phyloP scores from a whole-genome alignment of 1,140 invertebrate genomes.

The Drosophila gunungcola region DNA sequence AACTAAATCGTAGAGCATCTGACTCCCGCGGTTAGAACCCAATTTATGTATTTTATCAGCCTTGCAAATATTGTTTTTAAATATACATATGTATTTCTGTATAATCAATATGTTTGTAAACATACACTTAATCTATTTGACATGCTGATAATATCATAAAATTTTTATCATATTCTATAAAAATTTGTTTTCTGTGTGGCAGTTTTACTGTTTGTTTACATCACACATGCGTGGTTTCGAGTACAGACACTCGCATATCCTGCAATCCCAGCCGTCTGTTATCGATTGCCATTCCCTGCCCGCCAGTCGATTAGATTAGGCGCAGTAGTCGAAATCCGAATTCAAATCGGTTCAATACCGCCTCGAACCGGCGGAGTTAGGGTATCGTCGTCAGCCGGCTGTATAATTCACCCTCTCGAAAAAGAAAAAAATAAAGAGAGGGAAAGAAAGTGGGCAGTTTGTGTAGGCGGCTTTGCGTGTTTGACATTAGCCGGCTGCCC shows the following conservation, averaged over 20 bases:
- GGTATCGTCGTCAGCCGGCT: conserved; percentile 1
- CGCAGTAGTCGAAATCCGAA: conserved; percentile 4
- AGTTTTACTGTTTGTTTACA: conserved; percentile 63
- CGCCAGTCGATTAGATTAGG: conserved; percentile 62
- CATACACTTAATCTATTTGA: no score
- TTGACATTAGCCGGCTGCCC: conserved; percentile 50
- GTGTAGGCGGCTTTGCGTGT: conserved; percentile 19
- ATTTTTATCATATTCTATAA: neutral
- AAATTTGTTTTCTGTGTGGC: conserved; percentile 4
- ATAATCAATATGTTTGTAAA: no score
- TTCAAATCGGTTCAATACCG: conserved; percentile 51
- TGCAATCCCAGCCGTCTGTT: conserved; percentile 26
- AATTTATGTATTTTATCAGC: no score
- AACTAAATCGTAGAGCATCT: no score
- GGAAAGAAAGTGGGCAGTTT: conserved; percentile 5
- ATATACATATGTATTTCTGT: no score
- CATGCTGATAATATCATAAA: neutral
- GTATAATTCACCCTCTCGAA: neutral
- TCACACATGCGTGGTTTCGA: conserved; percentile 1
- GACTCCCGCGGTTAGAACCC: no score
- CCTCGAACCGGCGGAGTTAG: conserved; percentile 43
- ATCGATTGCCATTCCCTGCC: conserved; percentile 45
- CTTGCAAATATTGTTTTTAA: no score
- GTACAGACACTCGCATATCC: conserved; percentile 18
- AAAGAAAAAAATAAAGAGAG: neutral